phyloP scores from a whole-genome alignment of 2,797 vertebrate species.

The Eulemur rubriventer region DNA sequence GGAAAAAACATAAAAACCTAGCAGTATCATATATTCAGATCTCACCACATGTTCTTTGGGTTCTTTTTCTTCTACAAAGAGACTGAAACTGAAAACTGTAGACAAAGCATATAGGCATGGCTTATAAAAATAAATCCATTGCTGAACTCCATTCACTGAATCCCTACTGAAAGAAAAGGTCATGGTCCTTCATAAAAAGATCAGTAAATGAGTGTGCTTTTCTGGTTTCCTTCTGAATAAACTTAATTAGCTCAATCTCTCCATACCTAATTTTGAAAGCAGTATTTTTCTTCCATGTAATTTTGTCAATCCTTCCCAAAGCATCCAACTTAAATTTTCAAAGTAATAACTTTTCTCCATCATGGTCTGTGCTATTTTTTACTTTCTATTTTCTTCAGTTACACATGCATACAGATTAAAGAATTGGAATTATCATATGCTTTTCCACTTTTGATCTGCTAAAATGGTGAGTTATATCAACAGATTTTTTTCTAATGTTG shows the following conservation, averaged over 20 bases:
- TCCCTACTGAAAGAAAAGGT: not conserved
- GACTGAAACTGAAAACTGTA: not conserved
- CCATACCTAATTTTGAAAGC: not conserved
- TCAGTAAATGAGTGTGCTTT: not conserved
- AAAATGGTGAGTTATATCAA: not conserved
- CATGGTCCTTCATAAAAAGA: not conserved
- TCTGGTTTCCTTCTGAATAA: not conserved
- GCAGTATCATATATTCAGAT: not conserved
- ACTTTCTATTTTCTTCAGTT: not conserved
- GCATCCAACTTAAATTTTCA: not conserved
- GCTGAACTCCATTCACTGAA: not conserved
- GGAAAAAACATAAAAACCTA: not conserved
- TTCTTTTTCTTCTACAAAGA: not conserved
- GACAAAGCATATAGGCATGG: not conserved
- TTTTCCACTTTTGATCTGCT: not conserved
- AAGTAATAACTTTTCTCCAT: not conserved
- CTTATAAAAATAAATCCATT: not conserved
- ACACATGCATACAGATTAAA: not conserved
- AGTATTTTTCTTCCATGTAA: not conserved
- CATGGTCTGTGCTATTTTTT: not conserved
- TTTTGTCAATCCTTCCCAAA: not conserved
- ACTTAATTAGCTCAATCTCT: not conserved
- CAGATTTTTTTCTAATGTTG: not conserved
- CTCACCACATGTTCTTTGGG: not conserved
- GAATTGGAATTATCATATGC: not conserved